Percentiles rank a stretch among this genome's conserved stretches.
Evolutionary conservation across 2,113 vertebrate genomes (phyloP).

Genomic region (Toxotes jaculatrix): DNA sequence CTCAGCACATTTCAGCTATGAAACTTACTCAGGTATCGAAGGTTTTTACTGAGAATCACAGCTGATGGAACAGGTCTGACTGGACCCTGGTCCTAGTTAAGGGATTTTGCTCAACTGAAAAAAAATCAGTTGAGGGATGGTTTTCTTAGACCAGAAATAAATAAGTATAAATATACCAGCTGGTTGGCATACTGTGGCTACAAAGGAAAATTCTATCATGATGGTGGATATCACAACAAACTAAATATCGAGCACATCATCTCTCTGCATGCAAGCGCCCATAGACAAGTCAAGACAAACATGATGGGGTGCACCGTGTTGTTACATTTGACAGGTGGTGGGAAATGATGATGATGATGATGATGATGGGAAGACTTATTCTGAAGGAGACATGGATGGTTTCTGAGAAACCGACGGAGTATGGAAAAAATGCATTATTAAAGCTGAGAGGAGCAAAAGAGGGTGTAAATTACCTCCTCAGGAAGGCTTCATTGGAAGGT

Average conservation of each 20-base stretch:
- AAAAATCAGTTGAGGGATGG: neutral
- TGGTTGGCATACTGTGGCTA: neutral
- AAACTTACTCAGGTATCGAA: neutral
- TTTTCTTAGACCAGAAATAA: neutral
- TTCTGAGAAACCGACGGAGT: slow-evolving; percentile 13
- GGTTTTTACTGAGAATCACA: neutral
- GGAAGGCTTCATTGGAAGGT: slow-evolving; percentile 3
- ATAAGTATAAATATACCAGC: neutral
- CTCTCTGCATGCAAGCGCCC: slow-evolving; percentile 43
- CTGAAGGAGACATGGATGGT: slow-evolving; percentile 27
- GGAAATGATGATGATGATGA: neutral
- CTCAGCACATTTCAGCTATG: neutral
- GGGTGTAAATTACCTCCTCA: slow-evolving; percentile 35
- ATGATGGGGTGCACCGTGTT: neutral
- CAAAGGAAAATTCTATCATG: neutral
- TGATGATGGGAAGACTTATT: slow-evolving; percentile 19
- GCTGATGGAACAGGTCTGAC: neutral
- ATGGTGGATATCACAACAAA: neutral
- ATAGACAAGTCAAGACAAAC: slow-evolving; percentile 33
- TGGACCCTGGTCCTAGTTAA: neutral
- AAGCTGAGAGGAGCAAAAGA: slow-evolving; percentile 12
- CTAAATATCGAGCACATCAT: neutral
- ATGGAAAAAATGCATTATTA: slow-evolving; percentile 1
- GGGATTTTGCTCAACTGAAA: neutral
- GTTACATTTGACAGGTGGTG: neutral